Evolutionary conservation across 2,113 vertebrate genomes (phyloP), one percentile per base, ranked within the genome.

Genomic region (Odobenus rosmarus): DNA sequence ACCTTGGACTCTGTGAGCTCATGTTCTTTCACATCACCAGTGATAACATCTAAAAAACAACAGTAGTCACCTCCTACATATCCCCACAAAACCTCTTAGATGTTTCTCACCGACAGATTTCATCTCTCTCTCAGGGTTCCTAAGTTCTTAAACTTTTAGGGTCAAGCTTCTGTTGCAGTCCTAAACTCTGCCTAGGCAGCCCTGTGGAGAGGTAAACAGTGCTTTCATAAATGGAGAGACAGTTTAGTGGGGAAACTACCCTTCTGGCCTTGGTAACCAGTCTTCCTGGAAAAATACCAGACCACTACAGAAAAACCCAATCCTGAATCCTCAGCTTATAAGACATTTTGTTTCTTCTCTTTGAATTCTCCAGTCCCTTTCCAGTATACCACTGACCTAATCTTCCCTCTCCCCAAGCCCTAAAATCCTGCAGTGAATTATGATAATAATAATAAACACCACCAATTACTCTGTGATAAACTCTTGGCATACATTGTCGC

Each of bases 131-230:
- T 57, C 82, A 36, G 81, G 62, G 8, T 90, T 94, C 76, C 76
- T 79, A 46, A 57, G 67, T 88, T 59, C 85, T 97, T 89, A 23
- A 84, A 72, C 74, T 92, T 82, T 62, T 90, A 92, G 97, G 95
- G 90, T 89, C 76, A 89, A 69, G 12, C 39, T 89, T 80, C 69
- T 76, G 36, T 33, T 59, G 49, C 2, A 84, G 9, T 59, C 57
- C 62, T 72, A 53, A 83, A 39, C 15, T 55, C 33, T 71, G 39
- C 49, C 12, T 49, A 9, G 31, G 28, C 55, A 88, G 39, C 8
- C 46, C 84, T 76, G 28, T 28, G 61, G 72, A 71, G 57, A 71
- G 19, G 28, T 46, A 76, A 76, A 42, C 1, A 39, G n/a, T 13
- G 16, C 69, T 61, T 64, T 88, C 26, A 21, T n/a, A 82, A 81